Evolutionary conservation across 2,797 vertebrate species (phyloP).

Genomic region (Acropternis orthonyx): DNA sequence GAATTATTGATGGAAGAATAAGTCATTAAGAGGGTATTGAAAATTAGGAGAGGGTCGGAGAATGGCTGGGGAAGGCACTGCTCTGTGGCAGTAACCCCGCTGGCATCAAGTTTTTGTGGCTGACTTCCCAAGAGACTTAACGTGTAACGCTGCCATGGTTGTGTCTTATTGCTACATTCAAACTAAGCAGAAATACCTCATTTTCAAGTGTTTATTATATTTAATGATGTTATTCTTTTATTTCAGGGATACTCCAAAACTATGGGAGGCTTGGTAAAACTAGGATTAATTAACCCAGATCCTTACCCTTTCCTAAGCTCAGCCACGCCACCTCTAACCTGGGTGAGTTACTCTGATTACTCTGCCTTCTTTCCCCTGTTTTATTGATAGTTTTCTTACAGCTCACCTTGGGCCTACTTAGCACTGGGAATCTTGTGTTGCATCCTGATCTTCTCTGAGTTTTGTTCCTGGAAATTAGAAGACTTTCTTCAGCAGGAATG

Average conservation of each 20-base stretch:
- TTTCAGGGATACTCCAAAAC: conserved; percentile 87
- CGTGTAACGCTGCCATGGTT: not conserved
- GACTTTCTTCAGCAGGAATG: not conserved
- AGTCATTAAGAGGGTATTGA: not conserved
- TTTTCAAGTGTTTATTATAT: not conserved
- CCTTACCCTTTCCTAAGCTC: conserved; percentile 76
- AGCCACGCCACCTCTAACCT: conserved; percentile 76
- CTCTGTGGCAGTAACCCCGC: not conserved
- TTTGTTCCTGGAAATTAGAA: not conserved
- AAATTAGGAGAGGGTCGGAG: not conserved
- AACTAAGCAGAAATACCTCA: not conserved
- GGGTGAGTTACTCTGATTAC: conserved; percentile 79
- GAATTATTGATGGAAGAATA: not conserved
- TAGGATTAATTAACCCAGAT: conserved; percentile 89
- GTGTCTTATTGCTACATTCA: not conserved
- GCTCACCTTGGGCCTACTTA: not conserved
- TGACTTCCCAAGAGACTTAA: not conserved
- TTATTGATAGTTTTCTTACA: not conserved
- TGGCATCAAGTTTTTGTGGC: not conserved
- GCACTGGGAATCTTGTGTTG: not conserved
- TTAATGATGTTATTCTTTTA: conserved; percentile 14
- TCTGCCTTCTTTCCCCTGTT: not conserved
- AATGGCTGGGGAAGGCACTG: not conserved
- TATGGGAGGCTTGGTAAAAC: conserved; percentile 87
- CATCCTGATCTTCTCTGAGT: not conserved